A percentile compares a stretch with the other conserved stretches of the same genome.
These are phyloP conservation scores for Sanderia malayensis DNA, from an alignment of 30 jellyfish, hydroid and myxozoan species.

Conservation along the genomic window DNA sequence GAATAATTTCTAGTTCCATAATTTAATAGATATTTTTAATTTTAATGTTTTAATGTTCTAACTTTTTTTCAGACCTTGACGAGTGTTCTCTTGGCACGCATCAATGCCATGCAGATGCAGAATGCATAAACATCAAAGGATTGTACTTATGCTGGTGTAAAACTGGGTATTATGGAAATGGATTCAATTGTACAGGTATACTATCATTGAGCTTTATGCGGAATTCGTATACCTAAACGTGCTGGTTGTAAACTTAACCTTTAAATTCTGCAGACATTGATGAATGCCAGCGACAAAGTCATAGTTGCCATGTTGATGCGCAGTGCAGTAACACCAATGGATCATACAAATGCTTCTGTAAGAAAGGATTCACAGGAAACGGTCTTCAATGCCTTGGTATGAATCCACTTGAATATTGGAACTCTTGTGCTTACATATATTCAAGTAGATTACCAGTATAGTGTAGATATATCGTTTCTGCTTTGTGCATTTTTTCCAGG, in stretches of 20 bases:
- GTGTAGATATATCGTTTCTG: too few relatives aligned
- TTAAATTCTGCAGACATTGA: slow-evolving; percentile 35
- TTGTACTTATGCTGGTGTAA: slow-evolving; percentile 29
- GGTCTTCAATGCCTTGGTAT: slow-evolving; percentile 7
- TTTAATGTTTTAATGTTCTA: too few relatives aligned
- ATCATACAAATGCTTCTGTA: slow-evolving; percentile 23
- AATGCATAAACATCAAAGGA: slow-evolving; percentile 25
- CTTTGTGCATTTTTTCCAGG: too few relatives aligned
- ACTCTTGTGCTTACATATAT: too few relatives aligned
- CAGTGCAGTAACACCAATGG: slow-evolving; percentile 38
- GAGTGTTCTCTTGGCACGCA: slow-evolving; percentile 22
- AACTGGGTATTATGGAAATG: slow-evolving; percentile 40
- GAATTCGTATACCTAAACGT: too few relatives aligned
- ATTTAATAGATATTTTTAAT: too few relatives aligned
- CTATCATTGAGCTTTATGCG: too few relatives aligned
- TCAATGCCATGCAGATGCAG: slow-evolving; percentile 19
- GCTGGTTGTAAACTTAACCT: too few relatives aligned
- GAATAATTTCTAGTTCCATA: too few relatives aligned
- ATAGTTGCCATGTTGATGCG: slow-evolving; percentile 15
- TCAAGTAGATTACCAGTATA: too few relatives aligned
- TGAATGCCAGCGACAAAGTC: slow-evolving; percentile 15
- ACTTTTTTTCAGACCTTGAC: slow-evolving; percentile 31
- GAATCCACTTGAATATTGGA: too few relatives aligned
- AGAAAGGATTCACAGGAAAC: slow-evolving; percentile 33
- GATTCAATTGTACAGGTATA: slow-evolving; percentile 12